phyloP scores from a whole-genome alignment of 2,888 invertebrate genomes.

The Smittia aterrima region DNA sequence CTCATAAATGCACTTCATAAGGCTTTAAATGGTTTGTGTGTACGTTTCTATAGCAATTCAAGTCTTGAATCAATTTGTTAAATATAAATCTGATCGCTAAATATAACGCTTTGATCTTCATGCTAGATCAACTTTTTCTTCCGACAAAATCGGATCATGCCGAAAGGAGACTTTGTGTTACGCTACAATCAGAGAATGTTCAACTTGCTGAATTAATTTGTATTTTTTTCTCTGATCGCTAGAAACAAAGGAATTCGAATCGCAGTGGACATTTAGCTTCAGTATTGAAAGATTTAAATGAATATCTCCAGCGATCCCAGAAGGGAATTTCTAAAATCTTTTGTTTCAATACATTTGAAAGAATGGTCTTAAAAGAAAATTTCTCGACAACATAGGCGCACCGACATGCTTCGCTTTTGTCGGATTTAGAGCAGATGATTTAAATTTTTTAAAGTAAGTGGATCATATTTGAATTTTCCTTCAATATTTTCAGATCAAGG shows the following conservation, averaged over 20 bases:
- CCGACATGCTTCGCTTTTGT: neutral
- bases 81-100: neutral
- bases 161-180: slow-evolving; percentile 16
- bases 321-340: slow-evolving; percentile 29
- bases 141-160: neutral
- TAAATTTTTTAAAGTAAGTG: slow-evolving; percentile 30
- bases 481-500: neutral
- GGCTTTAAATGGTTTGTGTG: slow-evolving; percentile 12
- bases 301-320: neutral
- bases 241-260: slow-evolving; percentile 22
- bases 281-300: slow-evolving; percentile 24
- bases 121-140: slow-evolving; percentile 2
- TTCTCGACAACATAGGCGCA: neutral
- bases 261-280: neutral
- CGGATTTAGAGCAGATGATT: neutral
- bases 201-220: slow-evolving; percentile 33
- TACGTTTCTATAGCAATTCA: neutral
- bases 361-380: neutral
- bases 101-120: neutral
- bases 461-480: slow-evolving; percentile 4
- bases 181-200: neutral
- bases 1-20: slow-evolving; percentile 30
- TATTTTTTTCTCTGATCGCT: slow-evolving; percentile 19
- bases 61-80: slow-evolving; percentile 35
- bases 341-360: neutral